phyloP scores from a whole-genome alignment of 2,797 vertebrate genomes.

The Phataginus tetradactyla region DNA sequence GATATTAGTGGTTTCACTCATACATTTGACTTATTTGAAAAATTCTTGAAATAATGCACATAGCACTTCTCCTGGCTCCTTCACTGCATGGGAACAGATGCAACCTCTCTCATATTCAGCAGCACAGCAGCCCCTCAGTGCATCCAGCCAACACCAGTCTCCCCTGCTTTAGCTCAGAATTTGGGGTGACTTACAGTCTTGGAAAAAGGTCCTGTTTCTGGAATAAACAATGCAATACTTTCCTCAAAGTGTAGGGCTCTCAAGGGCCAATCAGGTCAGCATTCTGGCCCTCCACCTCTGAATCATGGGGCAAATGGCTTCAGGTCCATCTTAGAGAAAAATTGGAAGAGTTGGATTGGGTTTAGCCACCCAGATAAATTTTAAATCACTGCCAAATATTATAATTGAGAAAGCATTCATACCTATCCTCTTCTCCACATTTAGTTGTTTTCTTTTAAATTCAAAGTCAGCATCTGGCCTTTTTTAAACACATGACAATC shows the following conservation, averaged over 20 bases:
- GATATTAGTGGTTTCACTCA: not conserved
- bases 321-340: not conserved
- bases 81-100: not conserved
- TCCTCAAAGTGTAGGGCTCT: not conserved
- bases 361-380: not conserved
- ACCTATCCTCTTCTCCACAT: not conserved
- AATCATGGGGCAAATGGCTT: not conserved
- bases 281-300: not conserved
- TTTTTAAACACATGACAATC: rapidly evolving
- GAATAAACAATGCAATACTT: not conserved
- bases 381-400: not conserved
- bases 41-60: not conserved
- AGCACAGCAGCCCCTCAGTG: not conserved
- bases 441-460: not conserved
- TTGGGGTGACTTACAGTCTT: not conserved
- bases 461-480: not conserved
- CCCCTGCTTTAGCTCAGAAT: not conserved
- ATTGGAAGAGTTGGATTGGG: not conserved
- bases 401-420: not conserved
- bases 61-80: not conserved
- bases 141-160: too few relatives aligned
- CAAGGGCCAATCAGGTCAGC: not conserved
- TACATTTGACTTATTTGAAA: not conserved
- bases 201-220: not conserved
- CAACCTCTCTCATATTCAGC: not conserved